A percentile compares a stretch with the other conserved stretches of the same genome.
phyloP scores from a whole-genome alignment of 2,113 vertebrate genomes.

The Bos indicus region DNA sequence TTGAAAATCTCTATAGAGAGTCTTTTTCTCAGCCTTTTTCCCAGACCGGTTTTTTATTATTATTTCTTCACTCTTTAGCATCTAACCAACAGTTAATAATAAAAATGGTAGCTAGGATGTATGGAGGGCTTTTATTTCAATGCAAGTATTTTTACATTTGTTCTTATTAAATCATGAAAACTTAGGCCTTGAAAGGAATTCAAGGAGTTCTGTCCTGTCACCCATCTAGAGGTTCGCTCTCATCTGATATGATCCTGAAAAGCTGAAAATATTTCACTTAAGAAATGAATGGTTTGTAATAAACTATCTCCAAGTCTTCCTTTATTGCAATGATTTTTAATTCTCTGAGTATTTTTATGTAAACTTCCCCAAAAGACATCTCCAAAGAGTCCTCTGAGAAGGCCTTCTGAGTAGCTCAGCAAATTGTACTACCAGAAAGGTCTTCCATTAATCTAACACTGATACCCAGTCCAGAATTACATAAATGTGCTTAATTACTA shows the following conservation, averaged over 20 bases:
- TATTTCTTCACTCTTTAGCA: neutral
- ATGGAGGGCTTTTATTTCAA: neutral
- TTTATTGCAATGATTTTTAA: neutral
- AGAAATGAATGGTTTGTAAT: neutral
- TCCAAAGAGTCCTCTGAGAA: neutral
- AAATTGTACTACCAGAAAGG: neutral
- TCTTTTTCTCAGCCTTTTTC: neutral
- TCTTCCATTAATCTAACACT: neutral
- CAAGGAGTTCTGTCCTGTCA: neutral
- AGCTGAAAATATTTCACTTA: neutral
- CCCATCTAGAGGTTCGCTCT: neutral
- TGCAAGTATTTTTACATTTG: neutral
- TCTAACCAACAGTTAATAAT: neutral
- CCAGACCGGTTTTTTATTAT: neutral
- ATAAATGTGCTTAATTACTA: neutral
- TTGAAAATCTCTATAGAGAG: neutral
- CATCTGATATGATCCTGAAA: neutral
- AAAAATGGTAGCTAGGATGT: neutral
- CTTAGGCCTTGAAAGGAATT: constrained; percentile 2
- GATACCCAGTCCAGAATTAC: neutral
- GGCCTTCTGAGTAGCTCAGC: neutral
- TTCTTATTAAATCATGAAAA: neutral
- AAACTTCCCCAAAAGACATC: neutral
- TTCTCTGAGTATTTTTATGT: neutral
- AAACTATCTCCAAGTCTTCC: neutral